Conservation (phyloP, 1,140 invertebrate species). For the Drosophila lacteicornis region DNA sequence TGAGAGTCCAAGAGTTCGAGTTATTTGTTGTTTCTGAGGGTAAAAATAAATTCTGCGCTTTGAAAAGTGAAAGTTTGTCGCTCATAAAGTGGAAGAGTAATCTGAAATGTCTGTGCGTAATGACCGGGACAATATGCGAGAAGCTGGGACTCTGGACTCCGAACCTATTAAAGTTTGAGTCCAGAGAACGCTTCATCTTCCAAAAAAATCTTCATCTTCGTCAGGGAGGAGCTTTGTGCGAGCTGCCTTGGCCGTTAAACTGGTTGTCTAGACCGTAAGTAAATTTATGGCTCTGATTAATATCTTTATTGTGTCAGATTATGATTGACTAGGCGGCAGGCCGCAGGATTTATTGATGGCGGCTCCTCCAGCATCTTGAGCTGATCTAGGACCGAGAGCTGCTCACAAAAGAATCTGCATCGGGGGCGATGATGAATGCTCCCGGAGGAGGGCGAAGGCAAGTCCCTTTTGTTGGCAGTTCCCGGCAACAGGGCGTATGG, state of each 20-base stretch:
- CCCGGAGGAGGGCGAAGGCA: conserved; percentile 16
- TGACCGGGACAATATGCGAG: conserved; percentile 52
- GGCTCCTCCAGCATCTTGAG: conserved; percentile 16
- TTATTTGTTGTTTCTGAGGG: conserved; percentile 26
- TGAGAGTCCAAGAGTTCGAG: conserved; percentile 19
- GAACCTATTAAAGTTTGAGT: conserved; percentile 28
- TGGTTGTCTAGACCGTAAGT: conserved; percentile 63
- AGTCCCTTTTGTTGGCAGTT: conserved; percentile 17
- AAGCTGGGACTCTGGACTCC: background rate
- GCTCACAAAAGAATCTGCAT: conserved; percentile 22
- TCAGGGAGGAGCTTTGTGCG: conserved; percentile 29
- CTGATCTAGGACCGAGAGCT: background rate
- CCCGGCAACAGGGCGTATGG: conserved; percentile 13
- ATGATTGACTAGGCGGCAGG: conserved; percentile 63
- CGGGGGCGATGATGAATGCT: conserved; percentile 33
- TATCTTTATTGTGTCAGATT: conserved; percentile 64
- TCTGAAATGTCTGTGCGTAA: conserved; percentile 57
- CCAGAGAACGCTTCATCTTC: conserved; percentile 21
- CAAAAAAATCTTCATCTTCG: conserved; percentile 28
- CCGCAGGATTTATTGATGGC: conserved; percentile 53
- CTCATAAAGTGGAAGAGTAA: conserved; percentile 53
- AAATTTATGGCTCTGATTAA: conserved; percentile 63
- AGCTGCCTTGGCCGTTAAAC: conserved; percentile 47
- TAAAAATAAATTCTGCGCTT: conserved; percentile 33
- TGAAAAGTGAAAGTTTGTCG: conserved; percentile 57